Conservation (phyloP, 2,113 vertebrate species). For the Ibidorhyncha struthersii region DNA sequence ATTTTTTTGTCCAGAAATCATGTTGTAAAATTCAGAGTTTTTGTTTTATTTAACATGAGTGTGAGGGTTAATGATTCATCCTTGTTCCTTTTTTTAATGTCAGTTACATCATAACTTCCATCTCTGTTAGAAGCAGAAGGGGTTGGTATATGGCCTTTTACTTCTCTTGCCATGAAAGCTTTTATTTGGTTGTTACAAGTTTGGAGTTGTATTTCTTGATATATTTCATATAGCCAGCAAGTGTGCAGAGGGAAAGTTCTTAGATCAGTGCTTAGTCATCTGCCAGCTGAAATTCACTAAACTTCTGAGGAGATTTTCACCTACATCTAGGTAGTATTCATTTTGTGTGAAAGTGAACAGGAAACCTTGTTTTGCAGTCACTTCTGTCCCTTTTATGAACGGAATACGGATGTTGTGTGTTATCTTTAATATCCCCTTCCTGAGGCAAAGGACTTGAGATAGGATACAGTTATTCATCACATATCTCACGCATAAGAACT, state of each 20-base stretch:
- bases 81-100: background rate
- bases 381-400: background rate
- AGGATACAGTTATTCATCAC: background rate
- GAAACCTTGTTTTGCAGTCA: background rate
- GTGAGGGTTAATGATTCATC: background rate
- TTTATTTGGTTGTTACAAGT: background rate
- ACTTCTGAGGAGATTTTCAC: background rate
- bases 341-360: background rate
- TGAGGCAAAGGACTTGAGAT: background rate
- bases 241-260: background rate
- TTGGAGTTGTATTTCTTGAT: background rate
- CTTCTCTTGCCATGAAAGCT: background rate
- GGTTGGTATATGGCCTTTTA: background rate
- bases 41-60: background rate
- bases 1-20: background rate
- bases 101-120: background rate
- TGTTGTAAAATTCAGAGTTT: background rate
- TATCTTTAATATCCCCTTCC: background rate
- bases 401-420: background rate
- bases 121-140: background rate
- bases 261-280: background rate
- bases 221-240: background rate
- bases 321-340: background rate
- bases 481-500: rapidly evolving
- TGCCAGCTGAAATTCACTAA: background rate